Base-by-base conservation (phyloP, 2,888 invertebrate species). In the Ochropacha duplaris region DNA sequence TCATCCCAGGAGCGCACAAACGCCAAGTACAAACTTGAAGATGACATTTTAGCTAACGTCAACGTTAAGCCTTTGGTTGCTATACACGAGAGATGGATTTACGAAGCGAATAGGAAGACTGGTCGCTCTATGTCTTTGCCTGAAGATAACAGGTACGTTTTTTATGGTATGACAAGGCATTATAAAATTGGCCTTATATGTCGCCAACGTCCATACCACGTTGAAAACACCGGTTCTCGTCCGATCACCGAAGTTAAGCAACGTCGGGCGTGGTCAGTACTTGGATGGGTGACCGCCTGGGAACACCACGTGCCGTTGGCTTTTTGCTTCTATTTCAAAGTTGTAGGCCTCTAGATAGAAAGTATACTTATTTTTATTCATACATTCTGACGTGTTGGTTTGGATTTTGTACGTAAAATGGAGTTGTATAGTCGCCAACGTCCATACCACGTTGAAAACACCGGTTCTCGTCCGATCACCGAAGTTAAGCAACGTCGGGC, bases 201-300 rank as follows among this genome's bases (percentile, higher is more conserved):
- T 60, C 57, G 66, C 67, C 68, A 68, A 70, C 71, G 71, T 68
- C 69, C 69, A 69, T 69, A 71, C 71, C 64, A 71, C 79, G 86
- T 86, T 88, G 87, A 88, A 86, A 68, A 84, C 87, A 87, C 88
- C 87, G 88, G 86, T 87, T 89, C 88, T 89, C 89, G 88, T 90
- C 89, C 88, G 89, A 90, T 90, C 90, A 90, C 90, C 88, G 89
- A 88, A 88, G 87, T 88, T 86, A 90, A 88, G 87, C 88, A 89
- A 86, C 87, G 82, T 88, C 86, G 88, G 90, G 87, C 88, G 88
- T 76, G 84, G 84, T 90, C 85, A 89, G 88, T 90, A 90, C 89
- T 89, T 90, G 86, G 88, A 88, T 90, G 88, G 88, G 88, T 88
- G 89, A 89, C 88, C 87, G 86, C 87, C 83, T 87, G 87, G 87